These are phyloP conservation scores for Ceratina japonica DNA, from an alignment of 1,140 invertebrate genomes.

Conservation along the genomic window DNA sequence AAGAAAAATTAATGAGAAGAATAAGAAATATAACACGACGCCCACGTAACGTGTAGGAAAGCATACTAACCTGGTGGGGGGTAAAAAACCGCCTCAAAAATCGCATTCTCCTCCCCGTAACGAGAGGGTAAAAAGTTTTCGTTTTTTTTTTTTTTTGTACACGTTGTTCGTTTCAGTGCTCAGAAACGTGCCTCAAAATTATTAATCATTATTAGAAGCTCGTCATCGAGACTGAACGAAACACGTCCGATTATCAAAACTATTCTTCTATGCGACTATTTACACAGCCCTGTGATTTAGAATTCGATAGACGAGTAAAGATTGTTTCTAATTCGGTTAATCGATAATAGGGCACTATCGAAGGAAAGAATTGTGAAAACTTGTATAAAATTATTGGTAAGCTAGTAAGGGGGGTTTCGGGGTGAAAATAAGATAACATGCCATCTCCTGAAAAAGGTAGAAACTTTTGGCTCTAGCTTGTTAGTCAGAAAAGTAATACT, in stretches of 20 bases:
- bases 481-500: slow-evolving; percentile 63
- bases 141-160: not conserved
- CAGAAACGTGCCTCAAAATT: not conserved
- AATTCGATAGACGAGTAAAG: no score
- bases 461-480: slow-evolving; percentile 70
- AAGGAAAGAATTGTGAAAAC: slow-evolving; percentile 47
- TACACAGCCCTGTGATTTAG: not conserved
- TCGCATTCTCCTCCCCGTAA: slow-evolving; percentile 52
- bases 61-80: slow-evolving; percentile 70
- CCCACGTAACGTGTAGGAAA: slow-evolving; percentile 62
- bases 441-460: slow-evolving; percentile 77
- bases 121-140: slow-evolving; percentile 41
- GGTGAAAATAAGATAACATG: slow-evolving; percentile 69
- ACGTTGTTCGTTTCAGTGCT: not conserved
- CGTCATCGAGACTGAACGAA: slow-evolving; percentile 10
- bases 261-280: not conserved
- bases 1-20: not conserved
- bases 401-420: slow-evolving; percentile 43
- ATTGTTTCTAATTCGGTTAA: slow-evolving; percentile 35
- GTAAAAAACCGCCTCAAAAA: slow-evolving; percentile 69
- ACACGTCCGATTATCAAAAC: not conserved
- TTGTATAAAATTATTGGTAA: slow-evolving; percentile 30
- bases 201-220: not conserved
- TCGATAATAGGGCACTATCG: slow-evolving; percentile 32
- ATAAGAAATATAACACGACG: slow-evolving; percentile 50